Percentiles rank a stretch among this genome's conserved stretches.
Conservation (phyloP, 92 coral and sea anemone species). For the Paramuricea clavata region DNA sequence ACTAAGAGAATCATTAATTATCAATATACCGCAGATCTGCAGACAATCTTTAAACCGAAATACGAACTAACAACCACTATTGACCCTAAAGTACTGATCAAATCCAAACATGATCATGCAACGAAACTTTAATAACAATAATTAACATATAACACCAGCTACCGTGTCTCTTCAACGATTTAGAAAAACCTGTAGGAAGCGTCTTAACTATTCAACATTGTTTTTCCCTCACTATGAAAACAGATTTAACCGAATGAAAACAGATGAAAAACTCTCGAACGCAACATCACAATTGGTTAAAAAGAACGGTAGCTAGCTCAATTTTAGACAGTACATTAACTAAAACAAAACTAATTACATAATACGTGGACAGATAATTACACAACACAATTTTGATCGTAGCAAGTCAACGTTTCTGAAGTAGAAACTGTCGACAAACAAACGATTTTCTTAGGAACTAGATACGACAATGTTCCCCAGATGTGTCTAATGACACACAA, state of each 20-base stretch:
- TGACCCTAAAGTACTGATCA: background rate
- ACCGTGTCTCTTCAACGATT: no score
- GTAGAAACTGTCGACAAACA: slow-evolving; percentile 1
- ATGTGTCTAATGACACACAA: background rate
- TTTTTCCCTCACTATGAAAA: background rate
- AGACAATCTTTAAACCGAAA: background rate
- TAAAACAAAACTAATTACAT: slow-evolving; percentile 10
- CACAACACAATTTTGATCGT: slow-evolving; percentile 12
- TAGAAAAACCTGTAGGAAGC: no score
- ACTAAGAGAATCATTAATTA: background rate
- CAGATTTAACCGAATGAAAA: background rate
- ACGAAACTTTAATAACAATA: slow-evolving; percentile 1
- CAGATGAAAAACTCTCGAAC: no score
- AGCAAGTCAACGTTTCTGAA: slow-evolving; percentile 7
- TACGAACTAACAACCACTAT: background rate
- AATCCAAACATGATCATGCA: background rate
- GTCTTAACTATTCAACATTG: no score
- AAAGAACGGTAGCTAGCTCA: slow-evolving; percentile 1
- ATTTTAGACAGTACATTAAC: slow-evolving; percentile 1
- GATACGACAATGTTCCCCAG: background rate
- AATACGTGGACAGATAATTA: background rate
- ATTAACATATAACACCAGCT: background rate
- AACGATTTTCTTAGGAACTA: background rate
- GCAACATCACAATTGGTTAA: background rate
- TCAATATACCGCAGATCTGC: background rate